phyloP scores from a whole-genome alignment of 2,797 vertebrate genomes.

The Avahi laniger region DNA sequence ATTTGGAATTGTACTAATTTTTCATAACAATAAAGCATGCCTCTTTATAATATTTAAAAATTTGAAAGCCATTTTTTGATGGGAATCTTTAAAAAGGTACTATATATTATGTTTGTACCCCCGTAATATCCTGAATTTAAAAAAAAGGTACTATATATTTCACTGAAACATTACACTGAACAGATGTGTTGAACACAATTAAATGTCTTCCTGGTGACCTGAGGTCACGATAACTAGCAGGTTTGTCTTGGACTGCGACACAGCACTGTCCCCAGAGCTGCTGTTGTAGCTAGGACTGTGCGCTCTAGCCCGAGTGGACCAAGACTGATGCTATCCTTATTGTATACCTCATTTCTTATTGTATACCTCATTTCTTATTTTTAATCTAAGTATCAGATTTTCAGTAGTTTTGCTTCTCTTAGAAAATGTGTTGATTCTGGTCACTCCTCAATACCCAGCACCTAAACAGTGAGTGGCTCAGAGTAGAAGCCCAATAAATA shows the following conservation, averaged over 20 bases:
- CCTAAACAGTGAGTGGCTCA: not conserved
- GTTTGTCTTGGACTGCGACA: not conserved
- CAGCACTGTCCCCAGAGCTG: not conserved
- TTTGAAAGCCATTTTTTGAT: slow-evolving; percentile 5
- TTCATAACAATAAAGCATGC: not conserved
- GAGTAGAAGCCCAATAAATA: not conserved
- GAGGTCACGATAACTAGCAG: not conserved
- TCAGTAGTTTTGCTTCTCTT: not conserved
- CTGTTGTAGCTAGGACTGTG: not conserved
- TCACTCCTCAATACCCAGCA: not conserved
- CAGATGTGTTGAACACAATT: not conserved
- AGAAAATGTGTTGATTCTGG: not conserved
- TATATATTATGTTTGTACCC: no score
- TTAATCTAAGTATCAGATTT: no score
- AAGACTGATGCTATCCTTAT: not conserved
- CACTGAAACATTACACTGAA: not conserved
- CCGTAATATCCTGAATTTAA: no score
- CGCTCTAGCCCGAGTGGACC: not conserved
- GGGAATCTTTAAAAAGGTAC: not conserved
- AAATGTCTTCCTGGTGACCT: not conserved
- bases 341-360: not conserved
- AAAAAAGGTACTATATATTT: not conserved
- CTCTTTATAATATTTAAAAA: not conserved
- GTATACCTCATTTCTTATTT: not conserved
- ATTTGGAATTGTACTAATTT: not conserved